phyloP scores from a whole-genome alignment of 1,140 invertebrate genomes.

The Lepeophtheirus salmonis region DNA sequence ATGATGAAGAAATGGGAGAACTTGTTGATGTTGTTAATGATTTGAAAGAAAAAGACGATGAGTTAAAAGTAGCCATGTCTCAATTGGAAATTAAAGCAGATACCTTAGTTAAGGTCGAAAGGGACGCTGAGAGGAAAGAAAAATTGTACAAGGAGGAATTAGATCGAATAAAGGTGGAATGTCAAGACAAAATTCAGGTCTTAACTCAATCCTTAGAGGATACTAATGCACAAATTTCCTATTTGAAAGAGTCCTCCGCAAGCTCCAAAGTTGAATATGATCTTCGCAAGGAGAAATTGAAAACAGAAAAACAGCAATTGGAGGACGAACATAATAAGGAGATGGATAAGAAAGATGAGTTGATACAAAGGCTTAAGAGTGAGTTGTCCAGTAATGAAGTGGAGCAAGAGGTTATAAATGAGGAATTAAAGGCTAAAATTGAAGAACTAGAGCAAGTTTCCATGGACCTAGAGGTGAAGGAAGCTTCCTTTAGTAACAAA shows the following conservation, averaged over 20 bases:
- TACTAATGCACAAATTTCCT: slow-evolving; percentile 1
- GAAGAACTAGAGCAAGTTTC: slow-evolving; percentile 11
- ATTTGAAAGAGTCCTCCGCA: slow-evolving; percentile 12
- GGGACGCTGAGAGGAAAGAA: neutral
- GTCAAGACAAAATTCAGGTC: neutral
- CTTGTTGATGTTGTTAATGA: slow-evolving; percentile 16
- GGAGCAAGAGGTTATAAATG: slow-evolving; percentile 13
- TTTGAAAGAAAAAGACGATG: slow-evolving; percentile 12
- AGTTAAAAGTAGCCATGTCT: neutral
- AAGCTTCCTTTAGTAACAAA: slow-evolving; percentile 9
- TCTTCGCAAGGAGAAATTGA: slow-evolving; percentile 9
- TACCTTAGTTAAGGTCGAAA: neutral
- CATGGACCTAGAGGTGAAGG: slow-evolving; percentile 15
- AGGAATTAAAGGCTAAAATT: slow-evolving; percentile 10
- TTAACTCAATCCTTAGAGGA: neutral
- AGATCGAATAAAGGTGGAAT: neutral
- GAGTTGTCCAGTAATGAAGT: slow-evolving; percentile 9
- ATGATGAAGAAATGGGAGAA: slow-evolving; percentile 17
- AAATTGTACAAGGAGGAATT: neutral
- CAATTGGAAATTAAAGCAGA: neutral
- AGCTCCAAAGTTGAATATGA: slow-evolving; percentile 15
- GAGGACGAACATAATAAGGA: neutral
- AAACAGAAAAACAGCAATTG: neutral
- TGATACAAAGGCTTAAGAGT: slow-evolving; percentile 4
- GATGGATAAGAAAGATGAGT: slow-evolving; percentile 6